phyloP scores from a whole-genome alignment of 92 coral and sea anemone genomes.

The Epizoanthus rinbou region DNA sequence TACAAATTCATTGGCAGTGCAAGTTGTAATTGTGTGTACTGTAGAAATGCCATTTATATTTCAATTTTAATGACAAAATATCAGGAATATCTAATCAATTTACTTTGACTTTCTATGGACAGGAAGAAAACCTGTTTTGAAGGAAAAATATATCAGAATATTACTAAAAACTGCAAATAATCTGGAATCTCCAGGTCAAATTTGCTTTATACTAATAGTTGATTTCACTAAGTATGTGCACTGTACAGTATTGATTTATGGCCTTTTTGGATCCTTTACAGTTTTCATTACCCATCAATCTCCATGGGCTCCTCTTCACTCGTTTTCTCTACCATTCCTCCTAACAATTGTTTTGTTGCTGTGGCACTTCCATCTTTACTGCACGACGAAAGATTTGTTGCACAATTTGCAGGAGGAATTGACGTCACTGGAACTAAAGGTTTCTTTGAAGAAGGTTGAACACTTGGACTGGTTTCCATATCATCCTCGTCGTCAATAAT shows the following conservation, averaged over 20 bases:
- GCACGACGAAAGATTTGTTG: not conserved
- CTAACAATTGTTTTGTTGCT: not conserved
- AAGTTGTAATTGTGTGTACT: too few relatives aligned
- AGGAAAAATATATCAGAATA: not conserved
- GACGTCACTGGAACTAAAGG: not conserved
- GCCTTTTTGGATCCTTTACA: not conserved
- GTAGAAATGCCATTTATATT: too few relatives aligned
- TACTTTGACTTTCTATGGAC: too few relatives aligned
- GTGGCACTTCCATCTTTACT: not conserved
- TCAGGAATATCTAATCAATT: too few relatives aligned
- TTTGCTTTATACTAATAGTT: not conserved
- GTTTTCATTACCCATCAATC: conserved; percentile 9
- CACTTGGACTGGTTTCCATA: not conserved
- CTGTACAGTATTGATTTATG: conserved; percentile 2
- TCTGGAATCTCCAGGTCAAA: not conserved
- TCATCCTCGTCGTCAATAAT: conserved; percentile 19
- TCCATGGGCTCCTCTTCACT: conserved; percentile 22
- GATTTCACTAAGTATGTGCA: not conserved
- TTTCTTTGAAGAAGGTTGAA: not conserved
- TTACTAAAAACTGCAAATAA: not conserved
- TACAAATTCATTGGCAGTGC: too few relatives aligned
- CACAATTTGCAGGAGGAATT: not conserved
- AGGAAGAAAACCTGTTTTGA: too few relatives aligned
- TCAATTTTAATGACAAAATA: too few relatives aligned
- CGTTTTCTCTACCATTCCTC: not conserved